phyloP scores from a whole-genome alignment of 2,888 invertebrate genomes.

The Stegophylla sp. region DNA sequence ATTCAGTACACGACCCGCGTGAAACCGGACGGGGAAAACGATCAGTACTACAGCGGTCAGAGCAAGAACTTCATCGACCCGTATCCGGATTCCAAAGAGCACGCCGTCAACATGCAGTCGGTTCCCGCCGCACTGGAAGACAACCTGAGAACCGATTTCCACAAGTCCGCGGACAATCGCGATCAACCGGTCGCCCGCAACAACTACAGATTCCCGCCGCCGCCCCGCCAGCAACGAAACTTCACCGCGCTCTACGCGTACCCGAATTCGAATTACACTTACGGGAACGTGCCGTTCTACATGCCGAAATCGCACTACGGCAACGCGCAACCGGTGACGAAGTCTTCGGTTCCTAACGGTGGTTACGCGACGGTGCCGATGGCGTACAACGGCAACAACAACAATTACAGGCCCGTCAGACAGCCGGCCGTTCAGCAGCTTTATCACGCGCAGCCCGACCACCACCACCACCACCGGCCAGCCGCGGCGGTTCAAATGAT shows the following conservation, averaged over 20 bases:
- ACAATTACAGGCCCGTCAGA: conserved; percentile 27
- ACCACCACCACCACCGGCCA: background rate
- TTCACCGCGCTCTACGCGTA: conserved; percentile 23
- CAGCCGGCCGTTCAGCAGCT: conserved; percentile 18
- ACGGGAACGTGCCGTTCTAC: conserved; percentile 45
- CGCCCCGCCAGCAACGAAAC: conserved; percentile 14
- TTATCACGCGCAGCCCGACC: background rate
- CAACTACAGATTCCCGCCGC: background rate
- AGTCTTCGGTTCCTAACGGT: background rate
- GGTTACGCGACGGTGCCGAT: background rate
- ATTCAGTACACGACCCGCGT: conserved; percentile 73
- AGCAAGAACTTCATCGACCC: background rate
- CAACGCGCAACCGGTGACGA: conserved; percentile 22
- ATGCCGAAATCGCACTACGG: conserved; percentile 42
- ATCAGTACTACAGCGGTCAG: background rate
- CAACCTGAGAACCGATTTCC: conserved; percentile 49
- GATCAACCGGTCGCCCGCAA: background rate
- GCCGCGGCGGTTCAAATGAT: conserved; percentile 14
- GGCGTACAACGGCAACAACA: background rate
- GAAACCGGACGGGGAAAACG: conserved; percentile 69
- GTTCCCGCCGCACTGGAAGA: conserved; percentile 46
- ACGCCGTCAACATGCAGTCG: conserved; percentile 24
- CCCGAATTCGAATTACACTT: conserved; percentile 36
- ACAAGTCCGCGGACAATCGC: background rate
- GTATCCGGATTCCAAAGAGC: background rate